These are phyloP conservation scores for Paguma larvata DNA, from an alignment of 2,797 vertebrate species.

Conservation along the genomic window DNA sequence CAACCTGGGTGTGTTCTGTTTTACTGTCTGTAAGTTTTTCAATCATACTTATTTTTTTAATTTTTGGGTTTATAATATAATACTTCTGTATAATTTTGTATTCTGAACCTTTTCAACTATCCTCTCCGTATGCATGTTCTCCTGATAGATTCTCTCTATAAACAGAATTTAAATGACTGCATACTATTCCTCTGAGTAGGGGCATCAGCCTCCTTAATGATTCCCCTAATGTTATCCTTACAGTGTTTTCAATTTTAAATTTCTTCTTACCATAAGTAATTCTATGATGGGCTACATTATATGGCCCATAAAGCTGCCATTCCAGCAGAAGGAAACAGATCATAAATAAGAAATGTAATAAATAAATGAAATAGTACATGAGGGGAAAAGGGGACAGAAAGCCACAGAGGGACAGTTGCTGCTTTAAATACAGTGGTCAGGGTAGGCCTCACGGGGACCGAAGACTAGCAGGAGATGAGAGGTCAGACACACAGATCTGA, in stretches of 20 bases:
- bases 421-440: neutral
- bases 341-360: neutral
- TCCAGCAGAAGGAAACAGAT: neutral
- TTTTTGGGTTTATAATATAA: neutral
- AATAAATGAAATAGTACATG: neutral
- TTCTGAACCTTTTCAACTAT: neutral
- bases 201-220: neutral
- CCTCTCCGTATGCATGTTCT: neutral
- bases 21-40: neutral
- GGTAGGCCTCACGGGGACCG: neutral
- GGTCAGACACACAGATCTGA: neutral
- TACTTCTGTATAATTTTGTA: neutral
- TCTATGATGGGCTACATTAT: neutral
- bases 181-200: neutral
- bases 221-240: neutral
- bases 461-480: neutral
- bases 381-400: neutral
- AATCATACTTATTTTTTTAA: neutral
- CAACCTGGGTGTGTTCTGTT: neutral
- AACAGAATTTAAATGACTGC: neutral
- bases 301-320: neutral
- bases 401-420: neutral
- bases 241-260: neutral
- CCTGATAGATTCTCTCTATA: neutral
- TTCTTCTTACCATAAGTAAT: neutral